Base-by-base conservation (phyloP, 2,888 invertebrate genomes). In the Hydropsyche betteni region DNA sequence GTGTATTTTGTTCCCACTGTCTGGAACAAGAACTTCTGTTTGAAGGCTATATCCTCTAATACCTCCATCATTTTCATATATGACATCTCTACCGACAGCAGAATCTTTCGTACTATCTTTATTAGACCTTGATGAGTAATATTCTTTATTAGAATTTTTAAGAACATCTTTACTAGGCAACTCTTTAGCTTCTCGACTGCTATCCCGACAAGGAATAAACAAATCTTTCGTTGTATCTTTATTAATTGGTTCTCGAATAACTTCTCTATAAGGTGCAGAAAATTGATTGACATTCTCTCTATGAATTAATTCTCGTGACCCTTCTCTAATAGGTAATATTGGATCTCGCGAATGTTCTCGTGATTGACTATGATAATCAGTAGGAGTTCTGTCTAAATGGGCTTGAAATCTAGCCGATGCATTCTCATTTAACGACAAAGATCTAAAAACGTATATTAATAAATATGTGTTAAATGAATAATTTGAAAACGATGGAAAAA, bases 401-500 rank as follows among this genome's bases (percentile, higher is more conserved):
- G 75, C 61, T 68, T 72, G 74, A 52, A 76, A 58, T 44, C 86
- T 84, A n/a, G 84, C 77, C n/a, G 84, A 80, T 68, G 83, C 82
- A 55, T 81, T 81, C 53, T 88, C 88, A 80, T 87, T 87, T 0
- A 88, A 81, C 0, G 87, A 87, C 0, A 88, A 83, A 8, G 88
- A 86, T 80, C 87, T 88, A 64, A 64, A 64, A 44, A 44, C 10
- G 3, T 2, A 2, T 44, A 44, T 24, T 24, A 24, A 24, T 24
- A 24, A 24, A 24, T 24, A 24, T 24, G 1, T 24, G 24, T 24
- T 2, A 24, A 24, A 24, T 24, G 1, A 24, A 24, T 24, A 3
- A 53, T 53, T 10, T 51, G n/a, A n/a, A n/a, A 51, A 14, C 53
- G 24, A 68, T n/a, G 34, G 2, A 10, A 10, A 68, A 7, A 7